These are phyloP conservation scores for Formica aserva DNA, from an alignment of 2,888 invertebrate species.

Conservation along the genomic window DNA sequence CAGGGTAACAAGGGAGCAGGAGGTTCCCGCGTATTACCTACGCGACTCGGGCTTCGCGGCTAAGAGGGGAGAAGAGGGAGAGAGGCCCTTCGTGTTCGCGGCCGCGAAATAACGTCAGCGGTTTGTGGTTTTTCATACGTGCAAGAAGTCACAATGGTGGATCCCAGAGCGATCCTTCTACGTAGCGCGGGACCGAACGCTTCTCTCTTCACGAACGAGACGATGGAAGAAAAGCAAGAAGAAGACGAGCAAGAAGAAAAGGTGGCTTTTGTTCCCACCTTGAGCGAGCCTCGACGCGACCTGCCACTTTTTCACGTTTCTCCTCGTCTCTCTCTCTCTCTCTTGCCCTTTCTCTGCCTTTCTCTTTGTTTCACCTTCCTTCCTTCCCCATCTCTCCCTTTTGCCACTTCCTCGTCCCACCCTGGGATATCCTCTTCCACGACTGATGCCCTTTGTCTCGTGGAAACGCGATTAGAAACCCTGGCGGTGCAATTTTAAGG, in stretches of 20 bases:
- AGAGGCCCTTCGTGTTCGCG: slow-evolving; percentile 74
- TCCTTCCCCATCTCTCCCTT: slow-evolving; percentile 29
- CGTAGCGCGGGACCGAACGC: slow-evolving; percentile 61
- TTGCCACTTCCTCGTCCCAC: slow-evolving; percentile 37
- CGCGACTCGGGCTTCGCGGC: slow-evolving; percentile 67
- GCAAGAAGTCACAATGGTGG: slow-evolving; percentile 78
- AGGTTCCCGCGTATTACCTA: slow-evolving; percentile 63
- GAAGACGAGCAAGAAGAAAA: slow-evolving; percentile 63
- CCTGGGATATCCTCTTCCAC: slow-evolving; percentile 27
- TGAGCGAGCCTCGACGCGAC: slow-evolving; percentile 55
- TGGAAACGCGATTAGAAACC: slow-evolving; percentile 74
- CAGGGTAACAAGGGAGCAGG: slow-evolving; percentile 11
- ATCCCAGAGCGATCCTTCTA: slow-evolving; percentile 68
- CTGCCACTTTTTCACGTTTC: slow-evolving; percentile 70
- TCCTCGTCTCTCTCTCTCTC: slow-evolving; percentile 41
- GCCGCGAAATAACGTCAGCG: slow-evolving; percentile 78
- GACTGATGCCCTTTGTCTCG: slow-evolving; percentile 66
- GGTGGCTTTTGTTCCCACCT: slow-evolving; percentile 77
- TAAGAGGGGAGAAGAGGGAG: slow-evolving; percentile 53
- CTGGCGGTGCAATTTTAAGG: slow-evolving; percentile 73
- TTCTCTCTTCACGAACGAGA: slow-evolving; percentile 45
- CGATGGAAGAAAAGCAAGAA: slow-evolving; percentile 44
- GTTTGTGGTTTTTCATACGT: slow-evolving; percentile 81
- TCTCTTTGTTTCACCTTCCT: slow-evolving; percentile 60
- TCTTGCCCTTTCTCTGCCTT: slow-evolving; percentile 49